Evolutionary conservation across 2,113 vertebrate genomes (phyloP), one percentile per base, ranked within the genome.

Genomic region (Scolopax mira): DNA sequence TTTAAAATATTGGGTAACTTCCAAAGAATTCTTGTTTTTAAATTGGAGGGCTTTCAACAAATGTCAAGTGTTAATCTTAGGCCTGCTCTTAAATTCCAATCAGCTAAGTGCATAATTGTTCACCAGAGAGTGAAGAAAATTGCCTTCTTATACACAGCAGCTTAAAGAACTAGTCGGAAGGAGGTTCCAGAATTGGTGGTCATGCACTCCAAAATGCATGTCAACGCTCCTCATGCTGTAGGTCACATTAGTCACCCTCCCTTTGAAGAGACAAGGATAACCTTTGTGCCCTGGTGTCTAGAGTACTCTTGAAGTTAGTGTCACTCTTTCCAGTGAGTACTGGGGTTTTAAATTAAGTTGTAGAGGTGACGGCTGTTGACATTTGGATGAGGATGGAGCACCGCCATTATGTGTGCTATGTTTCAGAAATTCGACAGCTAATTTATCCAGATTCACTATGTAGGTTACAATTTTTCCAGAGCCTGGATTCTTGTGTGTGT

Each of bases 21-120:
- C 88, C 90, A 95, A 65, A 57, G 67, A 90, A 77, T 93, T 89
- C 42, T 71, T 86, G 24, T 75, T 96, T 84, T 89, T 89, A 88
- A 94, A 81, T 82, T 90, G 52, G 58, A 94, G 74, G 58, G 85
- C 83, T 94, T 94, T 93, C 73, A 94, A 58, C 49, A 96, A 97
- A 97, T 96, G 96, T 97, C 96, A 97, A 95, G 88, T 97, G 85
- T 94, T 94, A 79, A 70, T 97, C 85, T 96, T 92, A 84, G 78
- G 62, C 31, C 69, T 55, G 35, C 91, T 94, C 33, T 96, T 94
- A 95, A 94, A 86, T 95, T 95, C 72, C 78, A 95, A 93, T 97
- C 93, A 97, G 85, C 74, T 77, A 91, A 96, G 93, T 95, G 81
- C 65, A 61, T 97, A 97, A 97, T 96, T 95, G 52, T 90, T 95